Evolutionary conservation across 2,797 vertebrate species (phyloP), one percentile per base, ranked within the genome.

Genomic region (Perodicticus potto): DNA sequence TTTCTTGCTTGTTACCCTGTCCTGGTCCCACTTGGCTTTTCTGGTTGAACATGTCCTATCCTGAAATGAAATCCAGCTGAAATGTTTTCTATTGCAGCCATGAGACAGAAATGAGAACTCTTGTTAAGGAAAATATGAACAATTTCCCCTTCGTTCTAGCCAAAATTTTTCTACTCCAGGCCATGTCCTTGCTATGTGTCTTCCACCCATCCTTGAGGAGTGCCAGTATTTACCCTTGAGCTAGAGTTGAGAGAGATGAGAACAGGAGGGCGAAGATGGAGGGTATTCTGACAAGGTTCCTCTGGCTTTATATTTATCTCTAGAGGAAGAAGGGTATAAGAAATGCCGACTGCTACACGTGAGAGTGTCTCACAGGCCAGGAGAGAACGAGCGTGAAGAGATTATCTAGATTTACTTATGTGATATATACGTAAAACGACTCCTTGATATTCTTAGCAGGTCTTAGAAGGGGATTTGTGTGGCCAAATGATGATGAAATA

Each of bases 401-500:
- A 90, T 90, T 93, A 78, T 70, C 57, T 32, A 76, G 67, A 94
- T 92, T 90, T 11, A 80, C 55, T 88, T n/a, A 63, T 59, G 5
- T 65, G 59, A 95, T 72, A 92, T 59, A 74, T 37, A 92, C 55
- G 72, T 37, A 80, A 78, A 94, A 80, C 89, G 23, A 88, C 59
- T 89, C 43, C 32, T 93, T 94, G 63, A 72, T 94, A 93, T 88
- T 93, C 82, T 59, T 34, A 96, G 23, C 89, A 89, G 87, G 57
- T 76, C 95, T 87, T 83, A 89, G 77, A 70, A 90, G 90, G 34
- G 59, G 73, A 97, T 95, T 90, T 90, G 53, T 94, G 49, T 8
- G 91, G 73, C 43, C 82, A 95, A 96, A 96, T 96, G 81, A 92
- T 93, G 93, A 93, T 91, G 86, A 96, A 96, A 93, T 92, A 92